Evolutionary conservation across 2,888 invertebrate species (phyloP).

Genomic region (Pogonocherus hispidulus): DNA sequence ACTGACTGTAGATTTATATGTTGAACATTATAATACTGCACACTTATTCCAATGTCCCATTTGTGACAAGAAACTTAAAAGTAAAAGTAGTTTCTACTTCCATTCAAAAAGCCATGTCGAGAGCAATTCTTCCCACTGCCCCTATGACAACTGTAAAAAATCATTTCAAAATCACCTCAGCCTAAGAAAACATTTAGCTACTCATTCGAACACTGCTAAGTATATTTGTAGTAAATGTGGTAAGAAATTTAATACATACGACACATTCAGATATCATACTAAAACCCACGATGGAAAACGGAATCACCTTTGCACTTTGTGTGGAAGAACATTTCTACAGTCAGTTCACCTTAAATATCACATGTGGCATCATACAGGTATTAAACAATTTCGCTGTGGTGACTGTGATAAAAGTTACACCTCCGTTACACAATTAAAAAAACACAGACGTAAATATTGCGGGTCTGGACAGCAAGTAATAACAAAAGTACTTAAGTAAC

Average conservation of each 20-base stretch:
- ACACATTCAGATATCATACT: constrained; percentile 52
- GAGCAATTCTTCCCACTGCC: constrained; percentile 44
- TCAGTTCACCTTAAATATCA: constrained; percentile 55
- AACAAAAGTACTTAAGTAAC: too few species aligned
- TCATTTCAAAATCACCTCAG: constrained; percentile 45
- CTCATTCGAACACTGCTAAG: constrained; percentile 46
- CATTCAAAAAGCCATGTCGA: constrained; percentile 46
- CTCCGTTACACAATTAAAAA: constrained; percentile 49
- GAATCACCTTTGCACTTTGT: constrained; percentile 50
- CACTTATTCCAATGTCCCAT: constrained; percentile 49
- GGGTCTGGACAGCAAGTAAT: background rate
- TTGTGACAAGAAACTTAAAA: constrained; percentile 48
- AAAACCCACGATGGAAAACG: constrained; percentile 49
- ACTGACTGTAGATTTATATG: constrained; percentile 31
- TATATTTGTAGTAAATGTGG: constrained; percentile 52
- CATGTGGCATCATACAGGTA: constrained; percentile 55
- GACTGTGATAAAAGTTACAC: constrained; percentile 55
- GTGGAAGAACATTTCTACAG: constrained; percentile 53
- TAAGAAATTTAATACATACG: constrained; percentile 49
- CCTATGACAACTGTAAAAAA: constrained; percentile 48
- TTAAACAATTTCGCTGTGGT: constrained; percentile 55
- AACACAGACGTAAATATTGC: constrained; percentile 34
- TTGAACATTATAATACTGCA: constrained; percentile 40
- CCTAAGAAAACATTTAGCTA: constrained; percentile 47
- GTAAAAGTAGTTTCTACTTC: constrained; percentile 34